Conservation (phyloP, 1,140 invertebrate species). For the Sitobion miscanthi region DNA sequence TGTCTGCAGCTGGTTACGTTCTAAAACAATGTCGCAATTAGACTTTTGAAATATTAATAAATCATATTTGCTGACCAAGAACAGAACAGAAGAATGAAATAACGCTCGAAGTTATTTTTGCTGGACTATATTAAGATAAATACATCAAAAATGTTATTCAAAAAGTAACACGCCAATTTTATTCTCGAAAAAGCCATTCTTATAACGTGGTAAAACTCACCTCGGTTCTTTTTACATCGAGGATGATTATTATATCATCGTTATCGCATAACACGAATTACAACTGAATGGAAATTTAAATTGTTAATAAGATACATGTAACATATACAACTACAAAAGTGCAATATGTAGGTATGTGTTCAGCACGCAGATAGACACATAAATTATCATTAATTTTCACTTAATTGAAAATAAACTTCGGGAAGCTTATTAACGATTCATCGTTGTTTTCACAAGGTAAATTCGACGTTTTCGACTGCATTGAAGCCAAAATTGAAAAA, state of each 20-base stretch:
- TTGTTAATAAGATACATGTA: neutral
- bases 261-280: neutral
- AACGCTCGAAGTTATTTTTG: neutral
- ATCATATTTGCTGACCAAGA: slow-evolving; percentile 24
- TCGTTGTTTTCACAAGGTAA: neutral
- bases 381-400: neutral
- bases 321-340: neutral
- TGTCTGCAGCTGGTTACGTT: neutral
- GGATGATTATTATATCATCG: neutral
- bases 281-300: neutral
- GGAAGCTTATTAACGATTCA: neutral
- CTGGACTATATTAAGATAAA: slow-evolving; percentile 24
- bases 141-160: neutral
- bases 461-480: neutral
- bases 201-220: neutral
- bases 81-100: no score
- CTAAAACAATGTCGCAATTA: slow-evolving; percentile 10
- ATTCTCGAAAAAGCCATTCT: neutral
- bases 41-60: neutral
- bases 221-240: neutral
- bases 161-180: neutral
- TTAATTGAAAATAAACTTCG: neutral
- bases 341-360: neutral
- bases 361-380: neutral
- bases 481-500: neutral